Evolutionary conservation across 2,797 vertebrate species (phyloP).

Genomic region (Cyclopterus lumpus): DNA sequence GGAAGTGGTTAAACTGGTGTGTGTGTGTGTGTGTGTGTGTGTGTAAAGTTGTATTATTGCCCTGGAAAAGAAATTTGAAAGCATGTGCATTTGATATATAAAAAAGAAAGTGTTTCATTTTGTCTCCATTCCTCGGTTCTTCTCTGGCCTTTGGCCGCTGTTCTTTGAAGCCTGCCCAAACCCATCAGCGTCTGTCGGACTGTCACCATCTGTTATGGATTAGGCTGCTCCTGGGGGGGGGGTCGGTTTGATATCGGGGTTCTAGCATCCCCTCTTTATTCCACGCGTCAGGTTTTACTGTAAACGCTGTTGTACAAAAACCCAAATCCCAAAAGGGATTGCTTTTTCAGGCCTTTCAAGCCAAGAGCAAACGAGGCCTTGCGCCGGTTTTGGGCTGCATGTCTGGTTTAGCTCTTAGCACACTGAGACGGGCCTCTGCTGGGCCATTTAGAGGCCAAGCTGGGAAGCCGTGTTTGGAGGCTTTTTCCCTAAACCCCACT

Average conservation of each 20-base stretch:
- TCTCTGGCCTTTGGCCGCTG: constrained; percentile 66
- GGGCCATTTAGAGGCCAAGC: constrained; percentile 70
- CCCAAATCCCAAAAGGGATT: constrained; percentile 74
- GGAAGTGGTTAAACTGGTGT: constrained; percentile 42
- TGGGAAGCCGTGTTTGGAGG: constrained; percentile 68
- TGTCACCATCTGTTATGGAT: constrained; percentile 83
- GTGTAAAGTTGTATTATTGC: constrained; percentile 43
- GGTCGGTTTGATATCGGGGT: constrained; percentile 76
- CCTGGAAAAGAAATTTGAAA: constrained; percentile 58
- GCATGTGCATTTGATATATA: constrained; percentile 75
- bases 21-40: constrained; percentile 24
- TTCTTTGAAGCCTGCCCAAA: constrained; percentile 74
- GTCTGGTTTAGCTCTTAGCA: constrained; percentile 75
- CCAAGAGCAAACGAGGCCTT: constrained; percentile 71
- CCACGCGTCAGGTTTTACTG: constrained; percentile 80
- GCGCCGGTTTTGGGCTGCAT: constrained; percentile 40
- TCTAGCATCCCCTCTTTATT: constrained; percentile 72
- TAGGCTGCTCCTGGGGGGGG: constrained; percentile 73
- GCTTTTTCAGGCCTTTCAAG: constrained; percentile 59
- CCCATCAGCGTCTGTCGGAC: constrained; percentile 70
- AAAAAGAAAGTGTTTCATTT: constrained; percentile 66
- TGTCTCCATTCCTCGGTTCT: constrained; percentile 67
- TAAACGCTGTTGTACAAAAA: constrained; percentile 82
- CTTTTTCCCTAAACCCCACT: constrained; percentile 58
- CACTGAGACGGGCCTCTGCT: constrained; percentile 58